phyloP scores from a whole-genome alignment of 2,888 invertebrate genomes.

The Homarus gammarus region DNA sequence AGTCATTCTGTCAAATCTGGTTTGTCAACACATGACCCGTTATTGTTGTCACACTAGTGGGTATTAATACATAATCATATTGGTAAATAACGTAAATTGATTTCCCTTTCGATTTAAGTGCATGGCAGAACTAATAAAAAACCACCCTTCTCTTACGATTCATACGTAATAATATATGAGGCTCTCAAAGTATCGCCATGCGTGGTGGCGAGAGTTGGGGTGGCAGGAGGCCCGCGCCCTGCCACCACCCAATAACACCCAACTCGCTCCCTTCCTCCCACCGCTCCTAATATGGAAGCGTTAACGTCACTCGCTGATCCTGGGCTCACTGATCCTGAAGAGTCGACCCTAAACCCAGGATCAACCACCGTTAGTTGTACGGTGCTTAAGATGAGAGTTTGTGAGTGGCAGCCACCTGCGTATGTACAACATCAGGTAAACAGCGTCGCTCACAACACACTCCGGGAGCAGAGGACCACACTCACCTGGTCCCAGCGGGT shows the following conservation, averaged over 20 bases:
- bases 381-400: background rate
- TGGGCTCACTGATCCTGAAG: background rate
- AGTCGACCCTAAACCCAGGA: background rate
- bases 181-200: too few relatives aligned
- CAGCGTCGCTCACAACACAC: background rate
- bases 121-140: too few relatives aligned
- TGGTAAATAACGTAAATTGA: too few relatives aligned
- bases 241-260: conserved; percentile 45
- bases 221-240: background rate
- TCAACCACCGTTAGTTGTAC: background rate
- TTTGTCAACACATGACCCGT: too few relatives aligned
- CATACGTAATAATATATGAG: too few relatives aligned
- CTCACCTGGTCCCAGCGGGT: conserved; percentile 7
- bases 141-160: too few relatives aligned
- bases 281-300: conserved; percentile 47
- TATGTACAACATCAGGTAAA: background rate
- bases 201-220: background rate
- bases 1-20: too few relatives aligned
- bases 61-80: too few relatives aligned
- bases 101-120: too few relatives aligned
- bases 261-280: background rate
- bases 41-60: too few relatives aligned
- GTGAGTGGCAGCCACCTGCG: background rate
- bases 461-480: background rate
- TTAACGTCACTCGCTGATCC: background rate